Evolutionary conservation across 2,888 invertebrate species (phyloP).

Genomic region (Tiliacea aurago): DNA sequence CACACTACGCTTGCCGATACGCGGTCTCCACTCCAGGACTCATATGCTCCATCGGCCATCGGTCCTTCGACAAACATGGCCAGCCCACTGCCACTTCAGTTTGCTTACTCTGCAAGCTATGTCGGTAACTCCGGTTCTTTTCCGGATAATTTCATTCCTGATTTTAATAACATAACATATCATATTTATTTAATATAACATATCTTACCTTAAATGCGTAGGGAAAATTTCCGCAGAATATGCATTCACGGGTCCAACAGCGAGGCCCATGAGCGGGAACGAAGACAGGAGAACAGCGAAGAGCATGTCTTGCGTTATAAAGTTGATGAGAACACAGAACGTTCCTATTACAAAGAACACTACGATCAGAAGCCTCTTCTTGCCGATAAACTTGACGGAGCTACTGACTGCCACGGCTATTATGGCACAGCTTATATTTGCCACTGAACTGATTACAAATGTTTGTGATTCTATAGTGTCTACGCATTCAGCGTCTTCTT

Average conservation of each 20-base stretch:
- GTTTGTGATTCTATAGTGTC: conserved; percentile 82
- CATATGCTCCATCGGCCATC: no score
- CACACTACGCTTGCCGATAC: no score
- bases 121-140: no score
- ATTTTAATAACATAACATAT: no score
- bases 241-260: conserved; percentile 85
- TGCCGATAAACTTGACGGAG: conserved; percentile 82
- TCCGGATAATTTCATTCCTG: no score
- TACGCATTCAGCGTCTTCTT: conserved; percentile 71
- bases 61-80: no score
- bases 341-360: conserved; percentile 77
- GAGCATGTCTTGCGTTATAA: conserved; percentile 80
- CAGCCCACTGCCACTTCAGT: no score
- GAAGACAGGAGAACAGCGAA: conserved; percentile 83
- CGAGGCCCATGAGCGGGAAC: conserved; percentile 78
- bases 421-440: conserved; percentile 77
- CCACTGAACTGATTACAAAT: conserved; percentile 79
- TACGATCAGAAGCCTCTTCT: conserved; percentile 79
- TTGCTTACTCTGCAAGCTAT: no score
- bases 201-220: conserved; percentile 82
- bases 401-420: conserved; percentile 79
- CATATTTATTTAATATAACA: no score
- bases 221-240: conserved; percentile 86
- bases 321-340: conserved; percentile 81
- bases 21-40: no score